Base-by-base conservation (phyloP, 2,113 vertebrate species). In the Parotia lawesii region DNA sequence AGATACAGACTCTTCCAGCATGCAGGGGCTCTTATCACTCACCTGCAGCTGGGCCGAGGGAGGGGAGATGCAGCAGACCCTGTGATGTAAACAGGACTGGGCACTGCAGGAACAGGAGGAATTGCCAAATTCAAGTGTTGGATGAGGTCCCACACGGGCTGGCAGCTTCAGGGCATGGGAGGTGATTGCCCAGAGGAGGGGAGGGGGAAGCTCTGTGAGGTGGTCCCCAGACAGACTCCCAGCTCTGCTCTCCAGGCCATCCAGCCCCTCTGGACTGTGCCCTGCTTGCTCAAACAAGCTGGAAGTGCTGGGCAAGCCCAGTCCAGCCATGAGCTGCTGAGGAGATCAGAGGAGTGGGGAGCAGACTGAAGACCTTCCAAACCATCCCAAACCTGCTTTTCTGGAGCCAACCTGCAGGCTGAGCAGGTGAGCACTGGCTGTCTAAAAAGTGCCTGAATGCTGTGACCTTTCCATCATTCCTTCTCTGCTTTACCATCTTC, bases 71-170 rank as follows among this genome's bases (percentile, higher is more conserved):
- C 0, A 5, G 47, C 56, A 78, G 53, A 15, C 19, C 28, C 35
- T 12, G 14, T 19, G 45, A 31, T 33, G 40, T 61, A 57, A 72
- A 79, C 71, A 69, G 50, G 25, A 22, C 4, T 0, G 25, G 62
- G 38, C 50, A 24, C 24, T 47, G 67, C 11, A 62, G 51, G 22
- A 71, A 44, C 5, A n/a, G 16, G 15, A 14, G 23, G 18, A 81
- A 14, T 44, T 75, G 78, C 57, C 38, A 33, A 50, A 33, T 18
- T 54, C 38, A 27, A 51, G 27, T 16, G 57, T 87, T 19, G 51
- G 61, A 60, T 22, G 78, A 87, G 70, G 57, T 72, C 81, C 74
- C 54, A 9, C 0, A 0, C 0, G 13, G 1, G 1, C 15, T 5
- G 2, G 31, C 24, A 29, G 33, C n/a, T 22, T 44, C 84, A 31